Conservation (phyloP, 92 coral and sea anemone species). For the Parazoanthus darwini region DNA sequence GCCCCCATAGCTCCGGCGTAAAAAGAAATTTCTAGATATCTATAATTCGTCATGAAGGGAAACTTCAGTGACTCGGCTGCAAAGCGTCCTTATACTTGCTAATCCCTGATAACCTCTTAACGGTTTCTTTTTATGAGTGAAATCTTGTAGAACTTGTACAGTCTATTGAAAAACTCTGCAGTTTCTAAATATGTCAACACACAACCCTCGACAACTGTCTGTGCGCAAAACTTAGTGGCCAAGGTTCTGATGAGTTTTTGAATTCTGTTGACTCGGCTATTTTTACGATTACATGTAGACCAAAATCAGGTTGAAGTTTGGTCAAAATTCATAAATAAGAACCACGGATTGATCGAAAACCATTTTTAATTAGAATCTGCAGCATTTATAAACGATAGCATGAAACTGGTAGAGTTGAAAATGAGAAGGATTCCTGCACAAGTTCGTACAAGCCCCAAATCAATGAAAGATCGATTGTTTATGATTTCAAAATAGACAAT, state of each 20-base stretch:
- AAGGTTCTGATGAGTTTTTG: not conserved
- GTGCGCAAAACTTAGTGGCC: not conserved
- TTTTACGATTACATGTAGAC: not conserved
- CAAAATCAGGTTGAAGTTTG: not conserved
- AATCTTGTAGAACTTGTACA: conserved; percentile 36
- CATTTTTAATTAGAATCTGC: not conserved
- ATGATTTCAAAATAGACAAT: conserved; percentile 60
- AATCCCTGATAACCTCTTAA: not conserved
- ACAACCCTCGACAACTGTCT: conserved; percentile 1
- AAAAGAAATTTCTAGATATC: no score
- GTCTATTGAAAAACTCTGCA: not conserved
- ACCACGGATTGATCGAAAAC: not conserved
- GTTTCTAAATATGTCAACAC: not conserved
- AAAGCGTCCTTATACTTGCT: not conserved
- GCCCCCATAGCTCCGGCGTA: not conserved
- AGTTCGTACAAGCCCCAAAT: conserved; percentile 42
- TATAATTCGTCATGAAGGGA: not conserved
- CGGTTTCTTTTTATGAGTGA: not conserved
- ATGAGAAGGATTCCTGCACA: conserved; percentile 19
- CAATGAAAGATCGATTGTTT: conserved; percentile 65
- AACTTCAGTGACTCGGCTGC: not conserved
- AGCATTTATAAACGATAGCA: not conserved
- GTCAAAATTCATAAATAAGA: not conserved
- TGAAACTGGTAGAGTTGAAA: not conserved
- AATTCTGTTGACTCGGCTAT: conserved; percentile 41